Base-by-base conservation (phyloP, 2,797 vertebrate species). In the Pangasius mekongensis region DNA sequence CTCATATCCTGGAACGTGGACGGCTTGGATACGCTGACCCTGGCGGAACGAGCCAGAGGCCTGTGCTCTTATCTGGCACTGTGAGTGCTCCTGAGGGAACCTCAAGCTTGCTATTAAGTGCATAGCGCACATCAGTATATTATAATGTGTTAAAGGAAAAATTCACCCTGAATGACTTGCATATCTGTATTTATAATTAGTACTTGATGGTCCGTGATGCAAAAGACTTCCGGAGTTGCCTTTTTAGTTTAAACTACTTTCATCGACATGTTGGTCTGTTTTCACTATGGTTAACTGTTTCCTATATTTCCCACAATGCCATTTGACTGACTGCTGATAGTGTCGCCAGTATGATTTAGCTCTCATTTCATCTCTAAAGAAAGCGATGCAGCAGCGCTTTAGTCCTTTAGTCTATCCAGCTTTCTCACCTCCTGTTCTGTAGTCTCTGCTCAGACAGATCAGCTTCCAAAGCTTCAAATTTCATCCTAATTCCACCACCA, bases 1-100 rank as follows among this genome's bases (percentile, higher is more conserved):
- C 85, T 99, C 84, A 94, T 99, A 88, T 97, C 97, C 74, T 99
- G 99, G 99, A 99, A 99, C 13, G 94, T 99, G 64, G 98, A 98
- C 80, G 99, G 98, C 43, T 94, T 99, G 81, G 97, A 99, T 90
- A 87, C 91, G 4, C 94, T 94, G 90, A 97, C 96, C 91, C 89
- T 98, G 14, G 91, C 52, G 11, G 98, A 99, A 88, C 96, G 99
- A 3, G 97, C 97, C 83, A 95, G 93, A 91, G 97, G 97, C 84
- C 91, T 99, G 81, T 99, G 97, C 89, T 97, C 97, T 36, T 97
- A 96, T 92, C 89, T 99, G 87, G 89, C 93, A 13, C 78, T 98
- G 99, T 99, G 95, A 97, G 98, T 94, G 80, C 56, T 1, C 43
- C n/a, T 43, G n/a, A 54, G n/a, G 47, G 22, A 3, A 14, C 4